These are phyloP conservation scores for Bubo blakistoni DNA, from an alignment of 2,113 vertebrate species.

Conservation along the genomic window DNA sequence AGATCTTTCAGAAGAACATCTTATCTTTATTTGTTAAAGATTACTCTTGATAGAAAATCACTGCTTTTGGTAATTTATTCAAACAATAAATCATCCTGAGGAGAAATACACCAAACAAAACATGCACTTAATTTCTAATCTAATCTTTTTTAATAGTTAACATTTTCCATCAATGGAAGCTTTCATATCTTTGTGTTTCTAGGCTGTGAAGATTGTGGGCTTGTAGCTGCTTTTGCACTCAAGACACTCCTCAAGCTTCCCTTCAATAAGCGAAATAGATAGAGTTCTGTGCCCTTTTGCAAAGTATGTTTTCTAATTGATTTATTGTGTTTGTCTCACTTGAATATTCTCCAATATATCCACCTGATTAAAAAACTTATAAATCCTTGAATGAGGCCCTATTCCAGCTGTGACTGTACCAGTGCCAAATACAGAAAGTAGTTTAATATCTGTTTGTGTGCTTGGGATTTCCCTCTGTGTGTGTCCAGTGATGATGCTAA, in stretches of 20 bases:
- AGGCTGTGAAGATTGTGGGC: neutral
- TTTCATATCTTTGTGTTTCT: neutral
- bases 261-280: neutral
- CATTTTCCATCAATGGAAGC: neutral
- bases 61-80: neutral
- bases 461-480: neutral
- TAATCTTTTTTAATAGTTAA: neutral
- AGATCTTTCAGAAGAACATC: neutral
- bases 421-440: neutral
- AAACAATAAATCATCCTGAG: neutral
- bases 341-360: neutral
- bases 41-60: neutral
- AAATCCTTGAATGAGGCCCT: neutral
- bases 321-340: neutral
- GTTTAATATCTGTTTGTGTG: neutral
- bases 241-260: neutral
- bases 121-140: neutral
- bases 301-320: neutral
- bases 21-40: neutral
- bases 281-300: neutral
- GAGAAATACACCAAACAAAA: neutral
- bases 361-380: neutral
- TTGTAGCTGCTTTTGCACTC: neutral
- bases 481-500: neutral
- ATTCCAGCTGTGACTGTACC: neutral